Percentiles rank a stretch among this genome's conserved stretches.
Conservation (phyloP, 2,888 invertebrate genomes). For the Cataglyphis altisquamis region DNA sequence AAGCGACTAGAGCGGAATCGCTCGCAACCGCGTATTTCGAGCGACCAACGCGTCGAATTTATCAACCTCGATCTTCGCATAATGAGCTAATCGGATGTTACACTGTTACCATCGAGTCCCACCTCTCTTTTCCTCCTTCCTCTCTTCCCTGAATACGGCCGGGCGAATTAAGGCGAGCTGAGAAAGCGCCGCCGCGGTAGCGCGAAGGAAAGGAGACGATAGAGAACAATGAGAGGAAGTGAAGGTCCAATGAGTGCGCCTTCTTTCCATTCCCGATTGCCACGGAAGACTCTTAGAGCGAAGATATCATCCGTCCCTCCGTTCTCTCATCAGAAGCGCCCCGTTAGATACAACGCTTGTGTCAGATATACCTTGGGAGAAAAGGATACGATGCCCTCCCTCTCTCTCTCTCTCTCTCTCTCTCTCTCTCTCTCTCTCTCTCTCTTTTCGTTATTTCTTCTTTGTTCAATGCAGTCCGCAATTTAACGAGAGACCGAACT, state of each 20-base stretch:
- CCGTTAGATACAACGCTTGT: conserved; percentile 71
- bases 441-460: background rate
- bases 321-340: conserved; percentile 78
- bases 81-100: conserved; percentile 84
- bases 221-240: conserved; percentile 85
- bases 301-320: conserved; percentile 76
- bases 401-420: background rate
- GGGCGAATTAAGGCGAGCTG: conserved; percentile 72
- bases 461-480: conserved; percentile 6
- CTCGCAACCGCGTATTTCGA: conserved; percentile 70
- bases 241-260: conserved; percentile 85
- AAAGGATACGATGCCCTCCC: conserved; percentile 61
- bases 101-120: conserved; percentile 63
- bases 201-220: conserved; percentile 21
- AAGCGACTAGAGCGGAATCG: conserved; percentile 66
- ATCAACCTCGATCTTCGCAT: conserved; percentile 83
- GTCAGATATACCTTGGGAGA: conserved; percentile 63
- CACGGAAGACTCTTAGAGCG: conserved; percentile 66
- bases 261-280: conserved; percentile 80
- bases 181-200: conserved; percentile 57
- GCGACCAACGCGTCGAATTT: conserved; percentile 80
- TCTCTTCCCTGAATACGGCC: conserved; percentile 40
- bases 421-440: background rate
- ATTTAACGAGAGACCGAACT: conserved; percentile 73
- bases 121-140: conserved; percentile 19